Conservation (phyloP, 30 jellyfish, hydroid and myxozoan species). For the Pseudorhiza aurosa region DNA sequence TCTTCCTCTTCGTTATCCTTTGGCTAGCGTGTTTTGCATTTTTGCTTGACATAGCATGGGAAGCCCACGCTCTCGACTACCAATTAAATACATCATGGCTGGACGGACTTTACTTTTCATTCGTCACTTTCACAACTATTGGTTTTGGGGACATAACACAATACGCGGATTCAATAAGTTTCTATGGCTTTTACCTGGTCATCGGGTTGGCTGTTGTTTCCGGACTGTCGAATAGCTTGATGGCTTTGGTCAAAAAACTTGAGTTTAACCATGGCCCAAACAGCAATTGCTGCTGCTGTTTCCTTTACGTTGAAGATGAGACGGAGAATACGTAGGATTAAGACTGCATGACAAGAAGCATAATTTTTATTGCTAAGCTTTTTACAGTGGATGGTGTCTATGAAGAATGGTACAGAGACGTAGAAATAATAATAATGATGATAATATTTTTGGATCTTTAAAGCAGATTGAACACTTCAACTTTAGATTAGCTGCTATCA, state of each 20-base stretch:
- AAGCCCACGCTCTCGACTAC: not conserved
- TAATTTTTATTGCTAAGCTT: no score
- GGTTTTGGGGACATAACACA: slow-evolving; percentile 45
- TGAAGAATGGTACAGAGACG: no score
- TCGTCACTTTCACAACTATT: slow-evolving; percentile 48
- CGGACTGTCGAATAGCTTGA: slow-evolving; percentile 8
- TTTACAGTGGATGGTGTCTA: no score
- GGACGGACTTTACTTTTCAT: slow-evolving; percentile 24
- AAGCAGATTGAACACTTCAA: no score
- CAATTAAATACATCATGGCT: not conserved
- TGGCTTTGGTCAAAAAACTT: not conserved
- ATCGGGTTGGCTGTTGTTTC: slow-evolving; percentile 43
- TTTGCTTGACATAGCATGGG: not conserved
- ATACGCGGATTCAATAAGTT: not conserved
- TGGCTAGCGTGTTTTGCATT: not conserved
- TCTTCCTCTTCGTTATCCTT: slow-evolving; percentile 10
- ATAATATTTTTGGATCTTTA: no score
- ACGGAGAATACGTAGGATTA: not conserved
- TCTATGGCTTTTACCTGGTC: not conserved
- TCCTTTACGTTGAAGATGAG: not conserved
- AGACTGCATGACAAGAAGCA: no score
- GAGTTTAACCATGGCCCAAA: not conserved
- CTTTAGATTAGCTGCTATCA: no score
- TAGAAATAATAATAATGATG: no score
- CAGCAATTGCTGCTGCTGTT: not conserved